phyloP scores from a whole-genome alignment of 2,888 invertebrate species.

The Sceliomorpha sp. region DNA sequence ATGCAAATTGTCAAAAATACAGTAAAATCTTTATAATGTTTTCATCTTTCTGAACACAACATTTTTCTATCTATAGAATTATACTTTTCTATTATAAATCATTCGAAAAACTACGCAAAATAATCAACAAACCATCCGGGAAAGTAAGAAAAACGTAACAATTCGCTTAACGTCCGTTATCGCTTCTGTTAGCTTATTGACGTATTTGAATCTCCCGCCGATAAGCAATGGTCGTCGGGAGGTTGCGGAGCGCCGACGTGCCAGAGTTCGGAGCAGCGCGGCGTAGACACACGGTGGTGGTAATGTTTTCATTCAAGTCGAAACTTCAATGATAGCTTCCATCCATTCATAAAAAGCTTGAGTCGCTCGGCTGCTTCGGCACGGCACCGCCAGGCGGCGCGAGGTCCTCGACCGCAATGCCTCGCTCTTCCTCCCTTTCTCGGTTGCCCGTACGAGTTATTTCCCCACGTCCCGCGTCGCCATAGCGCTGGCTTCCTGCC shows the following conservation, averaged over 20 bases:
- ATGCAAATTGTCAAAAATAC: too few relatives aligned
- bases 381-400: slow-evolving; percentile 76
- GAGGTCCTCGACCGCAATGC: slow-evolving; percentile 56
- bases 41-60: too few relatives aligned
- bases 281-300: slow-evolving; percentile 55
- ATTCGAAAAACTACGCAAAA: too few relatives aligned
- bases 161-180: too few relatives aligned
- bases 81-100: too few relatives aligned
- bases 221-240: slow-evolving; percentile 59
- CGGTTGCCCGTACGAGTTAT: slow-evolving; percentile 2
- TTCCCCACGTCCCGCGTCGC: slow-evolving; percentile 46
- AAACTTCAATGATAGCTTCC: slow-evolving; percentile 81
- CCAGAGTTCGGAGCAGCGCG: slow-evolving; percentile 54
- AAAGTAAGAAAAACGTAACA: too few relatives aligned
- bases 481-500: slow-evolving; percentile 30
- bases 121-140: too few relatives aligned
- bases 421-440: slow-evolving; percentile 15
- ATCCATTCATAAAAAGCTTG: slow-evolving; percentile 80
- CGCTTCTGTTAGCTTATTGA: slow-evolving; percentile 45
- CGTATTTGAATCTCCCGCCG: slow-evolving; percentile 59
- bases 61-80: too few relatives aligned
- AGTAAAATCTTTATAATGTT: too few relatives aligned
- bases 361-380: slow-evolving; percentile 54
- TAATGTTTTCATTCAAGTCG: slow-evolving; percentile 80
- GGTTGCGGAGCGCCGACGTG: slow-evolving; percentile 48